Conservation (phyloP, 2,797 vertebrate genomes). For the Simalia tracyae region DNA sequence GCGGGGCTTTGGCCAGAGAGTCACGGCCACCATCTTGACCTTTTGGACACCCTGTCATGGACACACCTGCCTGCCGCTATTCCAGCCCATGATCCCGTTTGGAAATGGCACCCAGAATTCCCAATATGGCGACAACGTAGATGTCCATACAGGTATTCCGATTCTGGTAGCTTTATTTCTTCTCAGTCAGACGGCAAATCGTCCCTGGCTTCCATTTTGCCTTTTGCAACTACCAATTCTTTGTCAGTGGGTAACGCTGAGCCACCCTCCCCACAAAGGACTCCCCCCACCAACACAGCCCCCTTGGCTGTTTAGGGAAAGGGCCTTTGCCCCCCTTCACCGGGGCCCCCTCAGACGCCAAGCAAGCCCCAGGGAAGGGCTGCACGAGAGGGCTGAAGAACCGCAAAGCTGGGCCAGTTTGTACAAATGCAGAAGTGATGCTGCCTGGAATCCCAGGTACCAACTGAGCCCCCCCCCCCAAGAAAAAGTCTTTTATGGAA, state of each 20-base stretch:
- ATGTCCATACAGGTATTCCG: neutral
- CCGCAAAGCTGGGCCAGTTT: no score
- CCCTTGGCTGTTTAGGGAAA: no score
- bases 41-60: neutral
- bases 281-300: neutral
- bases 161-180: no score
- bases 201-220: neutral
- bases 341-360: no score
- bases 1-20: neutral
- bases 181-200: neutral
- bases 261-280: neutral
- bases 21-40: neutral
- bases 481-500: neutral
- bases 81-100: neutral
- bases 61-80: neutral
- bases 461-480: neutral
- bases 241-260: no score
- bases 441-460: no score
- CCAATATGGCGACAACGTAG: neutral
- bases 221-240: no score
- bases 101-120: neutral
- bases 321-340: no score
- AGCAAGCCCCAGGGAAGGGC: no score
- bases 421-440: neutral
- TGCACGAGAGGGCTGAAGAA: no score